Evolutionary conservation across 30 jellyfish, hydroid and myxozoan genomes (phyloP).

Genomic region (Pelagia noctiluca): DNA sequence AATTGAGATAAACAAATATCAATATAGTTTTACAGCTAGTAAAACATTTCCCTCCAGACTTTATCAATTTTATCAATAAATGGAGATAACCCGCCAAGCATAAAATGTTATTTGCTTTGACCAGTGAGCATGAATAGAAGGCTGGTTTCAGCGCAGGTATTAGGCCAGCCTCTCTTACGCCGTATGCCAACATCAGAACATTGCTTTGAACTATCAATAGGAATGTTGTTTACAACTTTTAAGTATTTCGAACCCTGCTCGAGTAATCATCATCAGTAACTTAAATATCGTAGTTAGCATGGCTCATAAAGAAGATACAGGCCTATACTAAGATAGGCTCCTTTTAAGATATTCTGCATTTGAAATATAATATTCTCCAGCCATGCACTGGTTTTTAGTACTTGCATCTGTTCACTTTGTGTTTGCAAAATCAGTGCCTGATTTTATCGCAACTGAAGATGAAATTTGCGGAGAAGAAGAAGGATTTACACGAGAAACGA

Average conservation of each 20-base stretch:
- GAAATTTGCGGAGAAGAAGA: neutral
- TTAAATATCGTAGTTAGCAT: neutral
- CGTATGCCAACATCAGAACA: neutral
- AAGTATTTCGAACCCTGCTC: neutral
- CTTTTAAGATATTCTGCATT: neutral
- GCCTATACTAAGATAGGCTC: neutral
- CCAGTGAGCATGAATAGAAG: neutral
- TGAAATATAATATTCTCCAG: neutral
- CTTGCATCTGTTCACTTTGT: neutral
- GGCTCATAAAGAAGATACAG: neutral
- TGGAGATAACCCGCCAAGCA: conserved; percentile 5
- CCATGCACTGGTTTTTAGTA: neutral
- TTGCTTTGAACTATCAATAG: neutral
- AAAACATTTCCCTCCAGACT: too few relatives aligned
- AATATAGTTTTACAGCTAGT: too few relatives aligned
- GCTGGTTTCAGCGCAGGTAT: neutral
- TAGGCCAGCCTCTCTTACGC: neutral
- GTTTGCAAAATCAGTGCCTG: neutral
- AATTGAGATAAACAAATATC: too few relatives aligned
- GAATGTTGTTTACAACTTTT: neutral
- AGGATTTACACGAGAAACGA: neutral
- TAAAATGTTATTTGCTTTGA: conserved; percentile 5
- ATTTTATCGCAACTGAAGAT: neutral
- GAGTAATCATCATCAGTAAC: neutral
- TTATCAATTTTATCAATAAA: too few relatives aligned